Percentiles rank a stretch among this genome's conserved stretches.
Conservation (phyloP, 2,888 invertebrate species). For the Doris montereyensis region DNA sequence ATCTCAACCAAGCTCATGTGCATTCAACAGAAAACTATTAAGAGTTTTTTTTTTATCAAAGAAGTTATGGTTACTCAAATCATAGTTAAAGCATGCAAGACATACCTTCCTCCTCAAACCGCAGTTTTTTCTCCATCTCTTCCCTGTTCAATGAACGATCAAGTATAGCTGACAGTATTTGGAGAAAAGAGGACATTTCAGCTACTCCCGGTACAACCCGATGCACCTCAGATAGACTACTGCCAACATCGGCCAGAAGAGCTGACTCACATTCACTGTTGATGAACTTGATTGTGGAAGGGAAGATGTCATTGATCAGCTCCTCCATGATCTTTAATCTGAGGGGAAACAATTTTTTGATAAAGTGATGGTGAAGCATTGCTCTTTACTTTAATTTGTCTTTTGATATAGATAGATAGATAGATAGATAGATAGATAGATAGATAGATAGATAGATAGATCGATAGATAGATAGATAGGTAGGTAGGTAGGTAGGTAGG, state of each 20-base stretch:
- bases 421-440: neutral
- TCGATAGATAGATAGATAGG: neutral
- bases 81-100: too few species aligned
- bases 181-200: conserved; percentile 65
- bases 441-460: neutral
- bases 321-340: conserved; percentile 61
- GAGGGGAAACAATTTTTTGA: neutral
- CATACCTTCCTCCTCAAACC: conserved; percentile 54
- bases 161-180: conserved; percentile 64
- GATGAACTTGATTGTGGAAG: conserved; percentile 65
- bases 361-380: neutral
- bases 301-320: conserved; percentile 65
- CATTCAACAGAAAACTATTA: too few species aligned
- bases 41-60: too few species aligned
- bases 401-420: neutral
- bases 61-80: too few species aligned
- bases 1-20: too few species aligned
- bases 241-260: conserved; percentile 57
- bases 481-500: neutral
- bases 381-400: neutral
- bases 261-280: conserved; percentile 57
- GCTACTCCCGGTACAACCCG: conserved; percentile 59
- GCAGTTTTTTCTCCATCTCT: conserved; percentile 62
- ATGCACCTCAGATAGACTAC: conserved; percentile 46
- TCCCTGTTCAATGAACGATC: conserved; percentile 64